A percentile compares a stretch with the other conserved stretches of the same genome.
phyloP scores from a whole-genome alignment of 2,888 invertebrate species.

The Pheosia gnoma region DNA sequence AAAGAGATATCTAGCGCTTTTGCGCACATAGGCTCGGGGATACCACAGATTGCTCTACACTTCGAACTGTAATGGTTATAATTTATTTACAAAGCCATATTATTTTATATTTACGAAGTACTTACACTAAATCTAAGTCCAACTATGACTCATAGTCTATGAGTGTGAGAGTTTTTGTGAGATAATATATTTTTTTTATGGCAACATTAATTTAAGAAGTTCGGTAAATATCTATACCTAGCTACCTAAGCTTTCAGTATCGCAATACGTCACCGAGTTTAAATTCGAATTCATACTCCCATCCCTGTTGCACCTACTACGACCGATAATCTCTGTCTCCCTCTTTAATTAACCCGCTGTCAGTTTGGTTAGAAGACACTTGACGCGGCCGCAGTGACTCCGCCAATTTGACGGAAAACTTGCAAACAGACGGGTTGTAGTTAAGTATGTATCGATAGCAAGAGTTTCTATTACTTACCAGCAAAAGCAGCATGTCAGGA shows the following conservation, averaged over 20 bases:
- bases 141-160: too few species aligned
- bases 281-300: constrained; percentile 29
- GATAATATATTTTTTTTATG: too few species aligned
- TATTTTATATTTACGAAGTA: too few species aligned
- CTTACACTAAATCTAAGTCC: too few species aligned
- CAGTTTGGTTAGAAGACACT: constrained; percentile 68
- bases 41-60: too few species aligned
- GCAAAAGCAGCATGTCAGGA: too few species aligned
- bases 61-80: too few species aligned
- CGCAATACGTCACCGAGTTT: constrained; percentile 22
- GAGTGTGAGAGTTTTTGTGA: too few species aligned
- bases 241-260: neutral
- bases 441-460: constrained; percentile 26
- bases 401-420: constrained; percentile 70
- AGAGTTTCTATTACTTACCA: constrained; percentile 8
- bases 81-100: too few species aligned
- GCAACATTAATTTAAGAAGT: too few species aligned
- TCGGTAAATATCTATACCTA: constrained; percentile 14
- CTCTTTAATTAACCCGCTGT: constrained; percentile 64
- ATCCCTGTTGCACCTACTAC: constrained; percentile 25
- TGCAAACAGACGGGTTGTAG: constrained; percentile 55
- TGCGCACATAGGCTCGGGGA: too few species aligned
- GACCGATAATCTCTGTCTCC: constrained; percentile 28
- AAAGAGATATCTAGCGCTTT: too few species aligned
- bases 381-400: constrained; percentile 65